These are phyloP conservation scores for Mechanitis mazaeus DNA, from an alignment of 2,888 invertebrate genomes.

Conservation along the genomic window DNA sequence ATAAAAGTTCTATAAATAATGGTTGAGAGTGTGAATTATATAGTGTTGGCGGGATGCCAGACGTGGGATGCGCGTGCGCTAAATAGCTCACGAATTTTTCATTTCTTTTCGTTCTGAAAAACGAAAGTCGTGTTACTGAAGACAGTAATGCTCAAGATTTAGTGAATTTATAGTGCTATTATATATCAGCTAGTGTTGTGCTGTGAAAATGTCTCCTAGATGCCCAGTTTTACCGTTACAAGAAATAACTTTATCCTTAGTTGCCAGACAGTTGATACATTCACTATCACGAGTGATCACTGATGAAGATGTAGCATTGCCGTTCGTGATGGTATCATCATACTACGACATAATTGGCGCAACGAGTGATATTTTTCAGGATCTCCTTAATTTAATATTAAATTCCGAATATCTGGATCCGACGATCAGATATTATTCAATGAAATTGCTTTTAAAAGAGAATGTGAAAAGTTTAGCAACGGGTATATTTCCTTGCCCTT, in stretches of 20 bases:
- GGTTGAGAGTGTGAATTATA: constrained; percentile 62
- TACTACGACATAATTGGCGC: constrained; percentile 79
- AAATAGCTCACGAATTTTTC: constrained; percentile 63
- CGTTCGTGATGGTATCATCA: constrained; percentile 78
- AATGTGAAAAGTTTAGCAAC: constrained; percentile 81
- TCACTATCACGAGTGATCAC: constrained; percentile 78
- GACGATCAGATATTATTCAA: constrained; percentile 79
- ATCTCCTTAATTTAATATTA: constrained; percentile 80
- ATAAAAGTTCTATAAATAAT: constrained; percentile 70
- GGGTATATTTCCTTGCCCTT: constrained; percentile 83
- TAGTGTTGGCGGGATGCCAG: constrained; percentile 64
- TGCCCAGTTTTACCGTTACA: constrained; percentile 77
- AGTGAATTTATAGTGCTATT: constrained; percentile 32
- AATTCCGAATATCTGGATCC: constrained; percentile 81
- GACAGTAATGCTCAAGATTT: constrained; percentile 51
- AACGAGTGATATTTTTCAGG: constrained; percentile 82
- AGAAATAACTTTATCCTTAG: constrained; percentile 76
- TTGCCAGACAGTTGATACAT: constrained; percentile 79
- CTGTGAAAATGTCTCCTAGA: constrained; percentile 78
- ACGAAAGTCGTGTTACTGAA: constrained; percentile 40
- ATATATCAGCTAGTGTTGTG: constrained; percentile 33
- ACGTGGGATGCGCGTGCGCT: constrained; percentile 51
- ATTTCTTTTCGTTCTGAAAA: constrained; percentile 60
- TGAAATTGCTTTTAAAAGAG: constrained; percentile 79
- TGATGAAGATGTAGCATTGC: constrained; percentile 74